Evolutionary conservation across 2,113 vertebrate species (phyloP).

Genomic region (Phoenicopterus ruber): DNA sequence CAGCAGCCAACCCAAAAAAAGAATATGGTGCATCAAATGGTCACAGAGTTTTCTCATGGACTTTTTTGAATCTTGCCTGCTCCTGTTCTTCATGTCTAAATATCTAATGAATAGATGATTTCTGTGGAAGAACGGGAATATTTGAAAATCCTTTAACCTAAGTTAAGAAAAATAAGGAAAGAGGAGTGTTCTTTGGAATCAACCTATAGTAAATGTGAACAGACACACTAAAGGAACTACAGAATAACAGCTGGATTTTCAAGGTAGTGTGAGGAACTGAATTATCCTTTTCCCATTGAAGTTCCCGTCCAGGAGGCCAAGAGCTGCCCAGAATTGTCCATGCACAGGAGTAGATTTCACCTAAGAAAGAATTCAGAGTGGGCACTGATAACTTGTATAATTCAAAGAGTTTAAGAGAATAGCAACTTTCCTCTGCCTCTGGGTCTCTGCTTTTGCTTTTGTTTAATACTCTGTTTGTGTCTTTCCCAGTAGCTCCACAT

Average conservation of each 20-base stretch:
- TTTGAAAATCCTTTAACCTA: not conserved
- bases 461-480: constrained; percentile 23
- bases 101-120: not conserved
- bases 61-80: not conserved
- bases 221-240: not conserved
- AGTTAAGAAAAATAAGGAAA: not conserved
- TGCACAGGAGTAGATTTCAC: not conserved
- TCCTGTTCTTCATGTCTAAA: not conserved
- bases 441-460: not conserved
- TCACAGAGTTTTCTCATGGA: not conserved
- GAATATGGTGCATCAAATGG: not conserved
- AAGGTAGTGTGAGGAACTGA: not conserved
- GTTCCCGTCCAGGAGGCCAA: not conserved
- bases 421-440: not conserved
- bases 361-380: not conserved
- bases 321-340: not conserved
- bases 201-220: not conserved
- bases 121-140: not conserved
- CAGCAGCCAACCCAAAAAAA: not conserved
- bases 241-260: not conserved
- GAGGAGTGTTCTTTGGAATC: not conserved
- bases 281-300: not conserved
- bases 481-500: not conserved
- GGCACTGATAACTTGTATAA: not conserved
- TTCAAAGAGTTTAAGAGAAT: not conserved